Base-by-base conservation (phyloP, 2,888 invertebrate genomes). In the Caenorhabditis doughertyi region DNA sequence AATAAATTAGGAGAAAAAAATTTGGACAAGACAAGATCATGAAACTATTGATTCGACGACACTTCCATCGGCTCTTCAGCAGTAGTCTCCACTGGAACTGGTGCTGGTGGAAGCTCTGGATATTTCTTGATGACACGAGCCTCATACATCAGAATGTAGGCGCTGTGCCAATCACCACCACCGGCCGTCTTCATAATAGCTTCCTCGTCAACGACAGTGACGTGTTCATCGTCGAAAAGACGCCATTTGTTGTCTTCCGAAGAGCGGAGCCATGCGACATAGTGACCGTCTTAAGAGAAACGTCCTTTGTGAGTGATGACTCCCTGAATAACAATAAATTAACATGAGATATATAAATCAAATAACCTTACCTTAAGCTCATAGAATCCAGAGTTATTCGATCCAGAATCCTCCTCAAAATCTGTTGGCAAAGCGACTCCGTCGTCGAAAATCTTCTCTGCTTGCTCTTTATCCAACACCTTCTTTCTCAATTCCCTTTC, bases 111-210 rank as follows among this genome's bases (percentile, higher is more conserved):
- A 35, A 85, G 76, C 29, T 83, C 68, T 18, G 79, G 79, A 44
- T 81, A 84, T 56, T 87, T 83, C 51, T 83, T 82, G 73, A 85
- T 81, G 65, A 84, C 83, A 21, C 95, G 94, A 56, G 99, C 98
- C 72, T 97, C 98, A 93, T 99, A 99, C 23, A 99, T 94, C 65
- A 99, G 94, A 76, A 99, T 95, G 92, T 99, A 99, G 0, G 99
- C 99, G 93, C 96, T 97, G 93, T 99, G 99, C 98, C 99, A 99
- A 93, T 99, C 99, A 80, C 98, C 97, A 91, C 97, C 98, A 7
- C 98, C 98, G 74, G 97, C 98, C 18, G 99, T 94, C 92, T 96
- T 97, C 85, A 98, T 94, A 92, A 99, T 84, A 56, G 85, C 87
- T 21, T 98, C 98, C 84, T 95, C 94, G n/a, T 95, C 94, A 67